phyloP scores from a whole-genome alignment of 2,797 vertebrate species.

The Sternotherus odoratus region DNA sequence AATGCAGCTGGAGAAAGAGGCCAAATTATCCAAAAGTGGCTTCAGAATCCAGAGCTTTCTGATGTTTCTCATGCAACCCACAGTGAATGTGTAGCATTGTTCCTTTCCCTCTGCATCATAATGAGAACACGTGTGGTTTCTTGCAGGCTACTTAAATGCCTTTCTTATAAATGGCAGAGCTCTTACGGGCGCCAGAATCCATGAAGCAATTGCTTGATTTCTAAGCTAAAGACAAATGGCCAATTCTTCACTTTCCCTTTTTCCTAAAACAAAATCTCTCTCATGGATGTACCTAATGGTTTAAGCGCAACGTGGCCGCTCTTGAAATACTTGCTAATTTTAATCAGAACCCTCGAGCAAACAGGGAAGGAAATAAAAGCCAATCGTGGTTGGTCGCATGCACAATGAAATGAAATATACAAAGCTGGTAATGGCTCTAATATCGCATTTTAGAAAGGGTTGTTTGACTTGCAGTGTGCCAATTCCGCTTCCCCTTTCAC shows the following conservation, averaged over 20 bases:
- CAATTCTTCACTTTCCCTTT: constrained; percentile 42
- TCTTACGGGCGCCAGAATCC: constrained; percentile 1
- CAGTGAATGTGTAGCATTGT: not conserved
- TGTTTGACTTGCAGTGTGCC: constrained; percentile 75
- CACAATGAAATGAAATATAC: constrained; percentile 73
- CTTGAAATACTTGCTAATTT: constrained; percentile 70
- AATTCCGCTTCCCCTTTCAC: constrained; percentile 48
- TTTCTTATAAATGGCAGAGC: not conserved
- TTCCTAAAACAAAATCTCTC: constrained; percentile 80
- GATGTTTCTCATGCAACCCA: not conserved
- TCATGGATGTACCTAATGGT: constrained; percentile 72
- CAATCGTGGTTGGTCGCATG: constrained; percentile 70
- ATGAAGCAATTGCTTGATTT: constrained; percentile 47
- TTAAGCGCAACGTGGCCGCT: constrained; percentile 67
- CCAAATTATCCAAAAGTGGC: not conserved
- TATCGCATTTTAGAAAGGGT: constrained; percentile 76
- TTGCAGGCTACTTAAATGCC: not conserved
- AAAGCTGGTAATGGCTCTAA: constrained; percentile 73
- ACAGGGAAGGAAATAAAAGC: constrained; percentile 70
- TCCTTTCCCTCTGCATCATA: not conserved
- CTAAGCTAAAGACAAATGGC: constrained; percentile 48
- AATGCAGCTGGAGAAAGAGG: not conserved
- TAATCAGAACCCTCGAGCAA: constrained; percentile 73
- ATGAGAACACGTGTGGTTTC: not conserved
- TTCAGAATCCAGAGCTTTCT: not conserved